Evolutionary conservation across 2,888 invertebrate species (phyloP), one percentile per base, ranked within the genome.

Genomic region (Aleiodes testaceus): DNA sequence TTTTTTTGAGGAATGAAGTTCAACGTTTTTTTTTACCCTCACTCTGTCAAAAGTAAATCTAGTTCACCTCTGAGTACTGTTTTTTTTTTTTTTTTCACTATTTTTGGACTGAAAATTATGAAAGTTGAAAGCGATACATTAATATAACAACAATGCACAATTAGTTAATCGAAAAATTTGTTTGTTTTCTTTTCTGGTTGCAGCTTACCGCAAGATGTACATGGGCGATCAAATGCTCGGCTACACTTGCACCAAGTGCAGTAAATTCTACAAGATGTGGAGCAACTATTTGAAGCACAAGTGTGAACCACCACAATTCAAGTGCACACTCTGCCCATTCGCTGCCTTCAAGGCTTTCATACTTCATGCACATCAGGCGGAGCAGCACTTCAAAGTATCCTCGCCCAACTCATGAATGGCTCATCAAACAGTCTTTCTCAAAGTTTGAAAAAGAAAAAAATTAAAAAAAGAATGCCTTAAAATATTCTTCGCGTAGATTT

Each of bases 251-350:
- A 85, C 85, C 73, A 87, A 87, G 79, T 87, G 87, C 84, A 87
- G 87, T 82, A 87, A 87, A 73, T 87, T 87, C 86, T 87, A 87
- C 86, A 87, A 87, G 82, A 87, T 87, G 87, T 87, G 87, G 87
- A 87, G 87, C 81, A 87, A 87, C 82, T 87, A 87, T 76, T 77
- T 87, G 81, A 87, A 87, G 78, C 87, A 87, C 81, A 87, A 87
- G 77, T 87, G 87, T 78, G 87, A 87, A 76, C 87, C 87, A 18
- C 87, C 87, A 30, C 86, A 87, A 72, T 87, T 84, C 84, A 87
- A 87, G 79, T 87, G 87, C 70, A 78, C 84, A 16, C 78, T 87
- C 59, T 87, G 87, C 69, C 87, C 87, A 71, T 87, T 87, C 75
- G 87, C 87, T 16, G 87, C 87, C 9, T 87, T 87, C 81, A 87